phyloP scores from a whole-genome alignment of 1,140 invertebrate species.

The Phymorhynchus buccinoides region DNA sequence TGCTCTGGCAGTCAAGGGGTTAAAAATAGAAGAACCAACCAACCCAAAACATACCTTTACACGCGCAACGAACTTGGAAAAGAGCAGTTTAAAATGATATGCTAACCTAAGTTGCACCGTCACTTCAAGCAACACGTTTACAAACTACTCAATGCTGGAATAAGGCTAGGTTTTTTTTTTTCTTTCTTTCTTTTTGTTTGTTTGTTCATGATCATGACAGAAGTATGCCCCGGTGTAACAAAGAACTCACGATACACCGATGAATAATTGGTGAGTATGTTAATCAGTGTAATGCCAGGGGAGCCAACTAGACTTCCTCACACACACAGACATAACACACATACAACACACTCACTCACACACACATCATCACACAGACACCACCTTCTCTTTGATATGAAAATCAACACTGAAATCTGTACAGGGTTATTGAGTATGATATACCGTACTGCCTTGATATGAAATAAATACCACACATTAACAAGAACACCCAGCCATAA shows the following conservation, averaged over 20 bases:
- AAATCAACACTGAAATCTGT: conserved; percentile 13
- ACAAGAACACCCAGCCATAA: not conserved
- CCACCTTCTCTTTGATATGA: conserved; percentile 28
- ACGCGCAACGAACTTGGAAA: too few species aligned
- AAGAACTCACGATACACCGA: not conserved
- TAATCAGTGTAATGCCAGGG: conserved; percentile 3
- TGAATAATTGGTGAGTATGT: conserved; percentile 37
- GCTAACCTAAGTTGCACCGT: conserved; percentile 1
- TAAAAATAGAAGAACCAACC: too few species aligned
- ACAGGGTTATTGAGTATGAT: conserved; percentile 40
- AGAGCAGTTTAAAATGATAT: conserved; percentile 12
- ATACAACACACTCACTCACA: not conserved
- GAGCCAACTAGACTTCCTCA: not conserved
- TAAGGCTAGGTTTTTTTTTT: not conserved
- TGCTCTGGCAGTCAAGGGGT: too few species aligned
- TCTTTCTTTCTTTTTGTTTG: not conserved
- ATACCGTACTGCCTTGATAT: conserved; percentile 34
- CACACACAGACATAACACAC: not conserved
- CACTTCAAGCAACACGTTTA: not conserved
- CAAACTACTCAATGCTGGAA: not conserved
- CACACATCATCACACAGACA: not conserved
- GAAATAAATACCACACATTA: conserved; percentile 39
- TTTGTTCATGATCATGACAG: not conserved
- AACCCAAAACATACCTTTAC: too few species aligned
- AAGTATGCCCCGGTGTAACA: not conserved